Evolutionary conservation across 2,797 vertebrate genomes (phyloP).

Genomic region (Esox lucius): DNA sequence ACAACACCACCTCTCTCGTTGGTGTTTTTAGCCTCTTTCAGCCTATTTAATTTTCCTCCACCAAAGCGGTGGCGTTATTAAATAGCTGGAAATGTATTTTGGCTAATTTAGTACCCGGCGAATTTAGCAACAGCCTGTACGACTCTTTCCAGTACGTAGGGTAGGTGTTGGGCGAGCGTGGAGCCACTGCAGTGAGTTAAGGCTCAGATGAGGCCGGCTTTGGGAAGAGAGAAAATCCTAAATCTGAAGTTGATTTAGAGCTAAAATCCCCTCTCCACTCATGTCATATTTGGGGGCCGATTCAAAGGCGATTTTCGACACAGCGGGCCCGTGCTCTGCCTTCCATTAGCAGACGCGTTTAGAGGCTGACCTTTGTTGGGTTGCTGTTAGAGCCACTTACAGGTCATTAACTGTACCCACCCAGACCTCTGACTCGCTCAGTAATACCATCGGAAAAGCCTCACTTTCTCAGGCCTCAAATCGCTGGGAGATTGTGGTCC

Average conservation of each 20-base stretch:
- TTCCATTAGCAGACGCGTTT: slow-evolving; percentile 58
- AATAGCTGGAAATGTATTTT: slow-evolving; percentile 2
- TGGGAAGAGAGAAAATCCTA: slow-evolving; percentile 37
- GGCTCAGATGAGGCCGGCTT: slow-evolving; percentile 39
- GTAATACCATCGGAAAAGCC: not conserved
- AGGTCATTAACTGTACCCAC: slow-evolving; percentile 47
- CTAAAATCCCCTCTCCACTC: slow-evolving; percentile 59
- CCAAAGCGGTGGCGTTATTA: slow-evolving; percentile 30
- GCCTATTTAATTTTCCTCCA: slow-evolving; percentile 26
- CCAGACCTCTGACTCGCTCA: not conserved
- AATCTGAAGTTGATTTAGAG: slow-evolving; percentile 62
- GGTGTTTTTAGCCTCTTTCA: slow-evolving; percentile 11
- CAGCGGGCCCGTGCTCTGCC: slow-evolving; percentile 39
- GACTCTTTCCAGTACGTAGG: slow-evolving; percentile 2
- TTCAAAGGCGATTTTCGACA: slow-evolving; percentile 71
- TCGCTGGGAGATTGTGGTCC: slow-evolving; percentile 40
- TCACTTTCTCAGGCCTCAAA: slow-evolving; percentile 48
- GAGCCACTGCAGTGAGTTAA: slow-evolving; percentile 18
- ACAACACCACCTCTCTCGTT: slow-evolving; percentile 49
- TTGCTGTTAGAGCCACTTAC: slow-evolving; percentile 48
- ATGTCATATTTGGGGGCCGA: slow-evolving; percentile 68
- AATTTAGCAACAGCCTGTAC: not conserved
- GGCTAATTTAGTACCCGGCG: not conserved
- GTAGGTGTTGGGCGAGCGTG: not conserved
- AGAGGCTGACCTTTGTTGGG: slow-evolving; percentile 25